Conservation (phyloP, 2,113 vertebrate species). For the Neoarius graeffei region DNA sequence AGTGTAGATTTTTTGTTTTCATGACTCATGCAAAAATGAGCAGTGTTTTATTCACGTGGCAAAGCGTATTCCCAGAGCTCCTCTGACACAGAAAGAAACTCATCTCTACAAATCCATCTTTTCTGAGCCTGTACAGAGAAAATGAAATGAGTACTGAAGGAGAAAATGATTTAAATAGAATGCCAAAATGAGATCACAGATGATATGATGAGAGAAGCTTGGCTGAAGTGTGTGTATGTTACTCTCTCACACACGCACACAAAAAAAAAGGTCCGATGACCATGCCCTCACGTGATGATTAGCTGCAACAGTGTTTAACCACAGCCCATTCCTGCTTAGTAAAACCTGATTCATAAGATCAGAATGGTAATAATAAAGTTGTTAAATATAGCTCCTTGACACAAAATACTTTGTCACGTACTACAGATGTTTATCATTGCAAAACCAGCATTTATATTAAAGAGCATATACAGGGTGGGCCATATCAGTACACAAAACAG, state of each 20-base stretch:
- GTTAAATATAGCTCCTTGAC: not conserved
- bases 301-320: not conserved
- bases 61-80: slow-evolving; percentile 11
- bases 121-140: not conserved
- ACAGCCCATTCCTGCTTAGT: not conserved
- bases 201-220: not conserved
- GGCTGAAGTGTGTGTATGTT: not conserved
- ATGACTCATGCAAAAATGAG: not conserved
- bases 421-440: not conserved
- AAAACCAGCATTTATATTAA: not conserved
- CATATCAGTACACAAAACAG: no score
- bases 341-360: no score
- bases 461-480: no score
- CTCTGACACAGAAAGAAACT: not conserved
- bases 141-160: not conserved
- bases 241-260: not conserved
- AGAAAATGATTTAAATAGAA: not conserved
- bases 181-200: not conserved
- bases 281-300: not conserved
- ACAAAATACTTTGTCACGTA: not conserved
- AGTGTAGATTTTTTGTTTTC: not conserved
- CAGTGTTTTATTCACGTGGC: not conserved
- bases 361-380: not conserved
- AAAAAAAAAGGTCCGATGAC: not conserved
- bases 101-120: not conserved